Conservation (phyloP, 2,797 vertebrate species). For the Phoxinus dragarum region DNA sequence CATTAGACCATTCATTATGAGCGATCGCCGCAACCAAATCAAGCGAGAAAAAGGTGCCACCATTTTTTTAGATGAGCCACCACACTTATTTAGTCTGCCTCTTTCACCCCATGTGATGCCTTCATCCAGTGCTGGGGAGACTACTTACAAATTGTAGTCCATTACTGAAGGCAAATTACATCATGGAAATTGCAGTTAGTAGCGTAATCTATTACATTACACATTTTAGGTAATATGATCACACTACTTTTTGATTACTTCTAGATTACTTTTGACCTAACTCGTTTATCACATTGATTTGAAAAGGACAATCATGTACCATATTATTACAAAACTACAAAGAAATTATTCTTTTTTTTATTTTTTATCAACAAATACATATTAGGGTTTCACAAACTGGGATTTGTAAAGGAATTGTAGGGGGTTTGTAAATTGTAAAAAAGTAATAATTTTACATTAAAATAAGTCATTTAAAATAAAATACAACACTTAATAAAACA, state of each 20-base stretch:
- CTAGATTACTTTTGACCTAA: background rate
- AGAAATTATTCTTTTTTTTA: too few species aligned
- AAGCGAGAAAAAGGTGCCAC: background rate
- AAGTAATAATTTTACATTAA: too few species aligned
- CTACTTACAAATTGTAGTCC: background rate
- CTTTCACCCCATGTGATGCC: background rate
- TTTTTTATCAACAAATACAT: too few species aligned
- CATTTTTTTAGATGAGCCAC: background rate
- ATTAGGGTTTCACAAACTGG: background rate
- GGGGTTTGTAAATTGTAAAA: too few species aligned
- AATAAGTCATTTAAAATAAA: too few species aligned
- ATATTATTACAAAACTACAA: background rate
- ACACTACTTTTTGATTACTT: background rate
- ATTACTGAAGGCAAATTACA: background rate
- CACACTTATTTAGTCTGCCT: background rate
- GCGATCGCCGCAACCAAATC: background rate
- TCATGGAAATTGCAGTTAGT: background rate
- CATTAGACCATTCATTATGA: constrained; percentile 12
- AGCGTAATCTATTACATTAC: background rate
- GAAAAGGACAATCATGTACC: background rate
- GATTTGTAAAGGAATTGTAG: too few species aligned
- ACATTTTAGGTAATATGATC: background rate
- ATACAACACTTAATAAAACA: too few species aligned
- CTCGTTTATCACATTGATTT: background rate
- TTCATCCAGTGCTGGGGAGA: background rate